phyloP scores from a whole-genome alignment of 2,797 vertebrate species.

The Clarias platycephalus region DNA sequence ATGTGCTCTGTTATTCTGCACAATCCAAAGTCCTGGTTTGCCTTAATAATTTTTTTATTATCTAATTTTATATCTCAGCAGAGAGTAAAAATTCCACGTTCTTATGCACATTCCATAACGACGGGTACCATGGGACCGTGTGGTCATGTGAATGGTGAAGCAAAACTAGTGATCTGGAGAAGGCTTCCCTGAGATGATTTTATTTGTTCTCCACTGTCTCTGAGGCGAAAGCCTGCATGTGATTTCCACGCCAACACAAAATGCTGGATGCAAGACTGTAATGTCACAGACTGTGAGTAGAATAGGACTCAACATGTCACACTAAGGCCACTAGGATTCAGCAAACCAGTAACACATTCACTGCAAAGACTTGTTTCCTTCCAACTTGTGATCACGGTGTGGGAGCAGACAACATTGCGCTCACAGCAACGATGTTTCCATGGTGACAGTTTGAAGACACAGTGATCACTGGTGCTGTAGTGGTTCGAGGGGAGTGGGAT shows the following conservation, averaged over 20 bases:
- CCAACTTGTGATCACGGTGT: constrained; percentile 18
- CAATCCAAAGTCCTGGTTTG: too few species aligned
- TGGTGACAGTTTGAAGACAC: constrained; percentile 40
- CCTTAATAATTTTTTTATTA: not conserved
- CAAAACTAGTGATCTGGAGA: not conserved
- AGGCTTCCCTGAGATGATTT: not conserved
- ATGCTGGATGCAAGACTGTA: not conserved
- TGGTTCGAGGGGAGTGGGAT: not conserved
- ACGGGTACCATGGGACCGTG: too few species aligned
- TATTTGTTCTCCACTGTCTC: not conserved
- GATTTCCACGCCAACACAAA: not conserved
- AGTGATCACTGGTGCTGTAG: constrained; percentile 12
- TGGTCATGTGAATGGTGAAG: not conserved
- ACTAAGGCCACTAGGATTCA: constrained; percentile 1
- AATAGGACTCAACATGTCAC: not conserved
- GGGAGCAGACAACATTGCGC: constrained; percentile 14
- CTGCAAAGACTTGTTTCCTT: constrained; percentile 13
- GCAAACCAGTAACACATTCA: not conserved
- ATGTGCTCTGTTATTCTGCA: too few species aligned
- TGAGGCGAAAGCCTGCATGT: not conserved
- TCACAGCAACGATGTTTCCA: constrained; percentile 34
- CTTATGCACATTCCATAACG: not conserved
- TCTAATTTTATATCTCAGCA: not conserved
- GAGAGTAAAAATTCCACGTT: not conserved
- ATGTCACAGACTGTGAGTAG: not conserved